Conservation (phyloP, 2,113 vertebrate genomes). For the Eurystomus gularis region DNA sequence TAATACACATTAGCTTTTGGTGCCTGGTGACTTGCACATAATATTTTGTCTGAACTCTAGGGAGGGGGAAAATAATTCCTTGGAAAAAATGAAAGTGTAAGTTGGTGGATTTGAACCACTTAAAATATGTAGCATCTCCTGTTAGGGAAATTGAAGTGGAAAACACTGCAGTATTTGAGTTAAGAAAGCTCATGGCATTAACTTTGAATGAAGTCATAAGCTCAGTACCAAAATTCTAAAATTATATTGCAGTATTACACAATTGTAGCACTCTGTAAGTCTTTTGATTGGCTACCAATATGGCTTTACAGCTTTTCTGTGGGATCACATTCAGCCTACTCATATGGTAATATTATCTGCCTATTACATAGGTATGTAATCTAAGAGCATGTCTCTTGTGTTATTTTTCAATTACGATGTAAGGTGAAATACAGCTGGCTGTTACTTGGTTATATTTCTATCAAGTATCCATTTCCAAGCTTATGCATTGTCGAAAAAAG, state of each 20-base stretch:
- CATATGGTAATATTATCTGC: background rate
- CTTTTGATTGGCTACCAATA: background rate
- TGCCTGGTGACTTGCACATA: background rate
- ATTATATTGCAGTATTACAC: background rate
- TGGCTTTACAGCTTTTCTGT: conserved; percentile 36
- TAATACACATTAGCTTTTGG: background rate
- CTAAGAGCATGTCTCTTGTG: background rate
- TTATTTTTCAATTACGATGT: background rate
- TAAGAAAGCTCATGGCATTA: conserved; percentile 40
- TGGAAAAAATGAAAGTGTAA: background rate
- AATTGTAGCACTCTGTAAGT: background rate
- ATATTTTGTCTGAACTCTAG: background rate
- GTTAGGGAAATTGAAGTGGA: background rate
- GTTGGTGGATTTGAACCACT: background rate
- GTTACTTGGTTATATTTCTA: background rate
- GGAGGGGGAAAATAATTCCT: background rate
- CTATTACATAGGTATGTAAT: background rate
- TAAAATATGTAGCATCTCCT: background rate
- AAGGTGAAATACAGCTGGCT: background rate
- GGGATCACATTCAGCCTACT: conserved; percentile 26
- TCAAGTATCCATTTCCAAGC: background rate
- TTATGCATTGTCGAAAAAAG: background rate
- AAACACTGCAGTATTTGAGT: background rate
- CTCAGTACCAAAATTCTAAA: conserved; percentile 3
- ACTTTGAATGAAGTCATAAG: background rate